phyloP scores from a whole-genome alignment of 37 sponge, comb jelly and placozoan genomes.

The Mnemiopsis leidyi region DNA sequence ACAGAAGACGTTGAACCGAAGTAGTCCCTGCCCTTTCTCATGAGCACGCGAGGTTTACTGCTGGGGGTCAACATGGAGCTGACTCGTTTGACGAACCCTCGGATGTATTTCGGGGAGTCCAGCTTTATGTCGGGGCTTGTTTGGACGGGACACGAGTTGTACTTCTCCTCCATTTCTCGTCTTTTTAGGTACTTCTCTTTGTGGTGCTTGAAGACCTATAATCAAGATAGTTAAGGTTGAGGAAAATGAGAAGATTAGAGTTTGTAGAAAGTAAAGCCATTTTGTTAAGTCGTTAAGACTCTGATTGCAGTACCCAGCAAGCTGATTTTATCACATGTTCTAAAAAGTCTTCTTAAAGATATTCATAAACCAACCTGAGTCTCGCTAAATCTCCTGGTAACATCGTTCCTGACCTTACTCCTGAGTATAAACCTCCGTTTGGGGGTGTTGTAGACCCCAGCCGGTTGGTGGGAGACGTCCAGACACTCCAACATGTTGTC shows the following conservation, averaged over 20 bases:
- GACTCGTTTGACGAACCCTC: not conserved
- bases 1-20: conserved; percentile 18
- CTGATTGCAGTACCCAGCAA: too few species aligned
- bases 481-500: not conserved
- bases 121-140: not conserved
- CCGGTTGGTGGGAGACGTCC: not conserved
- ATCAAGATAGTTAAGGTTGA: too few species aligned
- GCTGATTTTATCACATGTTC: too few species aligned
- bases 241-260: too few species aligned
- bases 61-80: conserved; percentile 48
- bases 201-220: conserved; percentile 11
- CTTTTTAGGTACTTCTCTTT: conserved; percentile 29
- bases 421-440: not conserved
- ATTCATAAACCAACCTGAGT: not conserved
- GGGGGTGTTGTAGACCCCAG: not conserved
- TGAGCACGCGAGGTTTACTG: not conserved
- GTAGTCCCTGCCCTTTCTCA: conserved; percentile 22
- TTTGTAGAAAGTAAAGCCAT: too few species aligned
- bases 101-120: not conserved
- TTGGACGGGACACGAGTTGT: conserved; percentile 36
- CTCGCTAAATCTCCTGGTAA: conserved; percentile 33
- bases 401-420: not conserved
- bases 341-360: too few species aligned
- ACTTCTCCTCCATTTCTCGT: conserved; percentile 6
- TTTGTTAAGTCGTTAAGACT: too few species aligned